Base-by-base conservation (phyloP, 2,888 invertebrate genomes). In the Microctonus brassicae region DNA sequence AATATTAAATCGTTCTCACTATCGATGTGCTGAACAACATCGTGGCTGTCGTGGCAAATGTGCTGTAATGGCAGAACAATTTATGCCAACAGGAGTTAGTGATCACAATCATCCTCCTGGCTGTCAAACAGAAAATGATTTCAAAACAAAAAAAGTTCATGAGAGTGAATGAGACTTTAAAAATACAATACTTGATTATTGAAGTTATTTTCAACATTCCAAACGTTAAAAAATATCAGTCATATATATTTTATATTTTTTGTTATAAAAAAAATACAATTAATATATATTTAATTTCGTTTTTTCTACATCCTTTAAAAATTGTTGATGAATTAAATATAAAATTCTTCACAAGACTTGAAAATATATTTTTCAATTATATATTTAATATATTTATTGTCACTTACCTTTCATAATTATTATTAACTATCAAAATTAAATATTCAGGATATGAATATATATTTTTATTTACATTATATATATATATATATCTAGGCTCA, bases 41-140 rank as follows among this genome's bases (percentile, higher is more conserved):
- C 83, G 84, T 34, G 83, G 83, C 62, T 83, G 83, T 70, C 79
- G 80, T 26, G 83, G 83, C 64, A 83, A 83, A 76, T 83, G 83
- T 58, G 84, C 83, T 1, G 83, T 83, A 22, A 83, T 83, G 24
- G 81, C 84, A 4, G 83, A 83, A 55, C 78, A 80, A 36, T 83
- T 83, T 55, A 83, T 83, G 83, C 83, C 83, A 1, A 83, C 83
- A 4, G 83, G 82, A 20, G 84, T 83, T n/a, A 77, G 76, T 34
- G 80, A 83, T 42, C 83, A 83, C 64, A 83, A 83, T 77, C 83
- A 83, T 77, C 77, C 78, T 11, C 83, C 83, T 29, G 83, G 81
- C 52, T 83, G 84, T 73, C 81, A 83, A 58, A 82, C 84, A 0
- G 84, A 84, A 60, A 75, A 80, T n/a, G 79, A 83, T 73, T 83